phyloP scores from a whole-genome alignment of 1,140 invertebrate genomes.

The Trinorchestia longiramus region DNA sequence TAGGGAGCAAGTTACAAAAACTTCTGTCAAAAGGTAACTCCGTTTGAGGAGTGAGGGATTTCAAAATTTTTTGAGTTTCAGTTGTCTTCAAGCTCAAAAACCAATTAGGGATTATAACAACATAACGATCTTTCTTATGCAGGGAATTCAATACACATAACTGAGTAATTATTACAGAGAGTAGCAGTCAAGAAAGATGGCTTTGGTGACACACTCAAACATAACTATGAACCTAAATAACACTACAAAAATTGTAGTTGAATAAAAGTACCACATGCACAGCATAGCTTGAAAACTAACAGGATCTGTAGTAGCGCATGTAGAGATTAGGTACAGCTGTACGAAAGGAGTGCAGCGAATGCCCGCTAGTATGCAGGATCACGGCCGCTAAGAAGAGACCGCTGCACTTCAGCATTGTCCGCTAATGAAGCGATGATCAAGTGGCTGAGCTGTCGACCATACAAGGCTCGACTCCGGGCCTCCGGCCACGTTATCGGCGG shows the following conservation, averaged over 20 bases:
- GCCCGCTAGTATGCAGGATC: background rate
- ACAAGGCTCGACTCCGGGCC: slow-evolving; percentile 25
- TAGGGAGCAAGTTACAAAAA: too few species aligned
- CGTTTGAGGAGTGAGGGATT: too few species aligned
- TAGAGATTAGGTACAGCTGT: background rate
- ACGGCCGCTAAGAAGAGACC: background rate
- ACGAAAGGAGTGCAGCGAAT: slow-evolving; percentile 9
- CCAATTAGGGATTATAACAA: too few species aligned
- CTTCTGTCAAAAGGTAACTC: too few species aligned
- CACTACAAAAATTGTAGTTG: background rate
- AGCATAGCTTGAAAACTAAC: background rate
- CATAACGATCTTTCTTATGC: too few species aligned
- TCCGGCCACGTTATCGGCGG: background rate
- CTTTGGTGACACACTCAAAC: background rate
- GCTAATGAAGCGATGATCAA: slow-evolving; percentile 50
- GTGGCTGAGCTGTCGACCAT: background rate
- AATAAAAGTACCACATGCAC: background rate
- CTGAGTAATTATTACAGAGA: too few species aligned
- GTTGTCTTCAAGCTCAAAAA: too few species aligned
- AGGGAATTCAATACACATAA: too few species aligned
- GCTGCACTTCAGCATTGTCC: slow-evolving; percentile 37
- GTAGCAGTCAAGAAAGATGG: too few species aligned
- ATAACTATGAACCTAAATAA: background rate
- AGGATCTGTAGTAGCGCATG: background rate
- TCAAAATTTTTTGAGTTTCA: too few species aligned